Conservation (phyloP, 2,888 invertebrate species). For the Zygogramma bicolorata region DNA sequence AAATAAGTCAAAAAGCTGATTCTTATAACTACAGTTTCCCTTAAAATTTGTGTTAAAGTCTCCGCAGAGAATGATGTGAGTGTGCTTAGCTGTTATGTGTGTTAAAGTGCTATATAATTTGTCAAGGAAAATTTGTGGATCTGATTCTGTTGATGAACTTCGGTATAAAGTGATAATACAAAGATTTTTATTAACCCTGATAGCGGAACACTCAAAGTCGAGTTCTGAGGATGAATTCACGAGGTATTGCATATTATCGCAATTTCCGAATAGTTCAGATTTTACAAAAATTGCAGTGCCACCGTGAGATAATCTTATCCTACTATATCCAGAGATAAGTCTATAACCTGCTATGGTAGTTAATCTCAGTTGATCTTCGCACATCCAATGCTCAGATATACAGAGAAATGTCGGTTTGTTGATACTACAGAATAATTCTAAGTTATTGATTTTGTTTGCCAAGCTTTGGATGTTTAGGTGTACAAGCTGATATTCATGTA, state of each 20-base stretch:
- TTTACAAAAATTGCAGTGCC: constrained; percentile 8
- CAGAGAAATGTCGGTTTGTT: neutral
- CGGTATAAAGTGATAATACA: constrained; percentile 8
- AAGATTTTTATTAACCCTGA: neutral
- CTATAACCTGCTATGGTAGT: constrained; percentile 3
- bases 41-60: neutral
- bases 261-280: neutral
- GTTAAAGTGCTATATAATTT: neutral
- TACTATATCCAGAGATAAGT: neutral
- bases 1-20: constrained; percentile 7
- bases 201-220: constrained; percentile 14
- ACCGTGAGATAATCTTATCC: neutral
- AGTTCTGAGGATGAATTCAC: constrained; percentile 2
- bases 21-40: neutral
- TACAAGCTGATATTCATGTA: neutral
- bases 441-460: constrained; percentile 2
- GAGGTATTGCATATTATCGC: neutral
- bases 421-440: constrained; percentile 6
- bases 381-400: constrained; percentile 11
- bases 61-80: neutral
- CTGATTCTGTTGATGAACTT: constrained; percentile 1
- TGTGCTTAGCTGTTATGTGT: constrained; percentile 10
- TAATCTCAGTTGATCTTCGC: neutral
- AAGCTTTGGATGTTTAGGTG: constrained; percentile 1
- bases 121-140: constrained; percentile 1